Evolutionary conservation across 1,140 invertebrate species (phyloP).

Genomic region (Luehdorfia chinensis): DNA sequence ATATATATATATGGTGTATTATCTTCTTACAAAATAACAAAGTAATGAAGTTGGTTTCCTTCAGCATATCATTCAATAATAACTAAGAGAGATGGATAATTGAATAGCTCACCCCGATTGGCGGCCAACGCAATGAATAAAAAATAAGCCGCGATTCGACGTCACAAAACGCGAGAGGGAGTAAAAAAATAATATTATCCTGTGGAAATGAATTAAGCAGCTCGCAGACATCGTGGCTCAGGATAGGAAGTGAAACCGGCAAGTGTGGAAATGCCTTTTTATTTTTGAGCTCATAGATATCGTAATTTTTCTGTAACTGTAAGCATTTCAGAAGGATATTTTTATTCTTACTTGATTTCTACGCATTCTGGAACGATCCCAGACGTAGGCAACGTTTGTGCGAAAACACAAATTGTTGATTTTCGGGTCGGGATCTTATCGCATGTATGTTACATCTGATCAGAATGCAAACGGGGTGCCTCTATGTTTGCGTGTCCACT

Average conservation of each 20-base stretch:
- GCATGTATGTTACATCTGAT: too few species aligned
- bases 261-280: slow-evolving; percentile 32
- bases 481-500: too few species aligned
- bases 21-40: too few species aligned
- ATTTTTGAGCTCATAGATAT: not conserved
- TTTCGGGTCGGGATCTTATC: too few species aligned
- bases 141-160: slow-evolving; percentile 67
- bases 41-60: slow-evolving; percentile 45
- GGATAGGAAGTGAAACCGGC: slow-evolving; percentile 34
- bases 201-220: slow-evolving; percentile 74
- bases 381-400: too few species aligned
- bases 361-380: too few species aligned
- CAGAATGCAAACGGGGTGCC: too few species aligned
- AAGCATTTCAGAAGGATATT: not conserved
- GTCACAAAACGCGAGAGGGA: slow-evolving; percentile 58
- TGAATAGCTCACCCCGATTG: slow-evolving; percentile 58
- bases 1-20: too few species aligned
- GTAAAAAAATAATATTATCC: slow-evolving; percentile 78
- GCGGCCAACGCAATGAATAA: slow-evolving; percentile 65
- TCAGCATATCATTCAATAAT: slow-evolving; percentile 43
- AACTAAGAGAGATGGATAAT: slow-evolving; percentile 48
- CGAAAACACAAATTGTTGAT: too few species aligned
- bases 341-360: slow-evolving; percentile 2
- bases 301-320: too few species aligned
- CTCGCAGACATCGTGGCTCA: slow-evolving; percentile 55